Base-by-base conservation (phyloP, 37 sponge, comb jelly and placozoan genomes). In the Theonella swinhoei region DNA sequence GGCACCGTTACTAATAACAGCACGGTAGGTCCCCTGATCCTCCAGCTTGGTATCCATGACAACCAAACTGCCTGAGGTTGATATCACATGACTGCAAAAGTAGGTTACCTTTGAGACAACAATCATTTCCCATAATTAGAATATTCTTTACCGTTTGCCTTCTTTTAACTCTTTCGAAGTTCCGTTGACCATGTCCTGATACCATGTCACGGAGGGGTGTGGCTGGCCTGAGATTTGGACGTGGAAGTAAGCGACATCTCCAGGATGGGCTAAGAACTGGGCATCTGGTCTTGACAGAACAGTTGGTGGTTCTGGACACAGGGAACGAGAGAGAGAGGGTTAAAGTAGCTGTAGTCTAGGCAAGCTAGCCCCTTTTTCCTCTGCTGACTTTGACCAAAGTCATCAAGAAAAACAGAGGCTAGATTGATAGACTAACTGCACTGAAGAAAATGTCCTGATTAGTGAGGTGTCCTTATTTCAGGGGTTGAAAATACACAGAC, bases 1-100 rank as follows among this genome's bases (percentile, higher is more conserved):
- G 24, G 86, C 86, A 22, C 86, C 86, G 61, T 85, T 85, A 38
- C 41, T 60, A 28, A 67, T 30, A 4, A 72, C 47, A 2, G 71
- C 89, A 36, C 73, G 28, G 43, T 78, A 88, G 3, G 63, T 34
- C 14, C 89, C 81, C 4, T 37, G 34, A 78, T 78, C 76, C 29
- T 62, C 62, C 7, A 77, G 31, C 31, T 3, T 2, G 39, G 83
- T 70, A 28, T 77, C 72, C 31, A 68, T 28, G n/a, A 85, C 70
- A 2, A 85, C 39, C 79, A 85, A 62, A 1, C 70, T 38, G 35
- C 86, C 86, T 28, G 23, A 23, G 1, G 59, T 20, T 1, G 75
- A 76, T 34, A 77, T 33, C 17, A 78, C 4, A 62, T 70, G 41
- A 34, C 86, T 85, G 42, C 3, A 29, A 65, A 65, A 65, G 66